These are phyloP conservation scores for Macrosoma leucophasiata DNA, from an alignment of 2,888 invertebrate species.

Conservation along the genomic window DNA sequence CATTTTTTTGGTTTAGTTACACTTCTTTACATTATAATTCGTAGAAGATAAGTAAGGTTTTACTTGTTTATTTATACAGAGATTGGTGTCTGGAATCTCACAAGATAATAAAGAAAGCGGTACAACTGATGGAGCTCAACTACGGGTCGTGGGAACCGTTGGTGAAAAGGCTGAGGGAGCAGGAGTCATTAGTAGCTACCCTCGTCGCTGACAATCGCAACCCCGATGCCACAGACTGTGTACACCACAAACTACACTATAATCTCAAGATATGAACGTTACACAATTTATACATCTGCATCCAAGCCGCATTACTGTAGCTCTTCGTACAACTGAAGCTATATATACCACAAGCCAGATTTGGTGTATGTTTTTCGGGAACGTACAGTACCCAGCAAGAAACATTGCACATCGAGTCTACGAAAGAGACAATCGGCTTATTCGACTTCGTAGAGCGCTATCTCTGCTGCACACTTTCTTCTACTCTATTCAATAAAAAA, in stretches of 20 bases:
- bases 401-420: too few species aligned
- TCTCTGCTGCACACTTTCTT: too few species aligned
- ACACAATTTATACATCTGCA: background rate
- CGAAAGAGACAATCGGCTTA: too few species aligned
- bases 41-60: background rate
- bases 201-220: slow-evolving; percentile 42
- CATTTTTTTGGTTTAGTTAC: too few species aligned
- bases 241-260: slow-evolving; percentile 51
- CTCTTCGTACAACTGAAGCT: too few species aligned
- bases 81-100: slow-evolving; percentile 66
- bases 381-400: too few species aligned
- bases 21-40: too few species aligned
- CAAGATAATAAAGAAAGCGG: slow-evolving; percentile 64
- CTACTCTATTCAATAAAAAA: too few species aligned
- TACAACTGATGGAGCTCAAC: slow-evolving; percentile 67
- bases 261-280: slow-evolving; percentile 47
- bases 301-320: too few species aligned
- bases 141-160: slow-evolving; percentile 71
- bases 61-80: slow-evolving; percentile 33
- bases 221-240: slow-evolving; percentile 36
- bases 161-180: slow-evolving; percentile 52
- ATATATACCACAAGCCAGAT: too few species aligned
- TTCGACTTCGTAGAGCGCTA: too few species aligned
- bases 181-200: slow-evolving; percentile 50
- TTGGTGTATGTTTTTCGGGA: too few species aligned